These are phyloP conservation scores for Drosophila formosana DNA, from an alignment of 2,888 invertebrate species.

Conservation along the genomic window DNA sequence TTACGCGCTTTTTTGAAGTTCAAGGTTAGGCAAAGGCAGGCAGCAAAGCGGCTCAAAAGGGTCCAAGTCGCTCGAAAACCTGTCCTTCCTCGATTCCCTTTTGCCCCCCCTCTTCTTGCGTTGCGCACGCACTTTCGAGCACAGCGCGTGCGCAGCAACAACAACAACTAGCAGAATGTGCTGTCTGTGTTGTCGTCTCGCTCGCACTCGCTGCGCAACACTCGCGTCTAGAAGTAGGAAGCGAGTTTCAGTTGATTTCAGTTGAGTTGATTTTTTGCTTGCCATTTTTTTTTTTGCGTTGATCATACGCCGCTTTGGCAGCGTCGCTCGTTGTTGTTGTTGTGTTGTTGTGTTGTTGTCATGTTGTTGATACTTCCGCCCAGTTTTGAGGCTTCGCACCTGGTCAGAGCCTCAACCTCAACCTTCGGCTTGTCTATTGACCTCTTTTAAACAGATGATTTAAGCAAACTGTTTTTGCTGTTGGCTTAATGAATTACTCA, in stretches of 20 bases:
- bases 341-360: conserved; percentile 33
- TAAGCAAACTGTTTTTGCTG: not conserved
- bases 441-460: conserved; percentile 63
- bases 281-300: conserved; percentile 47
- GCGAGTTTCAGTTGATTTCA: conserved; percentile 50
- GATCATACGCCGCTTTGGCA: conserved; percentile 53
- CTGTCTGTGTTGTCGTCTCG: not conserved
- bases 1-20: conserved; percentile 82
- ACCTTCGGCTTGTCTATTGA: conserved; percentile 83
- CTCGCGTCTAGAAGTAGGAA: conserved; percentile 62
- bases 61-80: conserved; percentile 47
- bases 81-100: conserved; percentile 34
- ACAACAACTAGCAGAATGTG: not conserved
- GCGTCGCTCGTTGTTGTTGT: conserved; percentile 6
- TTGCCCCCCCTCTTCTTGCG: not conserved
- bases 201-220: conserved; percentile 3
- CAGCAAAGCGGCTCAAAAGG: conserved; percentile 12
- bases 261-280: conserved; percentile 20
- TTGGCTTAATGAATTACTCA: not conserved
- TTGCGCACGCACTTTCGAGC: conserved; percentile 47
- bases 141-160: conserved; percentile 24
- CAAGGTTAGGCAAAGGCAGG: conserved; percentile 80
- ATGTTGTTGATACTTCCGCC: conserved; percentile 66
- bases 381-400: conserved; percentile 37
- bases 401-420: conserved; percentile 40